Evolutionary conservation across 2,113 vertebrate genomes (phyloP).

Genomic region (Pelobates fuscus): DNA sequence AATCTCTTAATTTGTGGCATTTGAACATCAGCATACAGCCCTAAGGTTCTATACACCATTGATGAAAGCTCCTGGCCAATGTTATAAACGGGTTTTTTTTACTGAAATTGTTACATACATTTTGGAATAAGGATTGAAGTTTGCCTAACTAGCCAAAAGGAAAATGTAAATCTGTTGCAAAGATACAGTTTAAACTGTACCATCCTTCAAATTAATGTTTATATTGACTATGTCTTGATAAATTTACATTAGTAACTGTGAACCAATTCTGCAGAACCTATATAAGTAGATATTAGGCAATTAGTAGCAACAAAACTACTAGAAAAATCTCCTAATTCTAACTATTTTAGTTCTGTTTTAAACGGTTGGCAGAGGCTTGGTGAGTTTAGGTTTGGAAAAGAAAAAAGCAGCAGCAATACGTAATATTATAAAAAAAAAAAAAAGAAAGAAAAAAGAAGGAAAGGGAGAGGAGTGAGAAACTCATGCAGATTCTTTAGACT

Average conservation of each 20-base stretch:
- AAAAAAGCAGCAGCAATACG: slow-evolving; percentile 87
- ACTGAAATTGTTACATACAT: no score
- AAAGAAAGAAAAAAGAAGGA: slow-evolving; percentile 80
- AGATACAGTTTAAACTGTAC: no score
- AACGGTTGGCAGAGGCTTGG: slow-evolving; percentile 80
- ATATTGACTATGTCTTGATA: not conserved
- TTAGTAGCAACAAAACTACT: slow-evolving; percentile 73
- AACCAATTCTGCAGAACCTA: slow-evolving; percentile 77
- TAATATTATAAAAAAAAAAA: slow-evolving; percentile 81
- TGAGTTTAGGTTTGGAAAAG: slow-evolving; percentile 73
- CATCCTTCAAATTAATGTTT: not conserved
- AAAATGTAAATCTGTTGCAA: no score
- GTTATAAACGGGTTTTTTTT: no score
- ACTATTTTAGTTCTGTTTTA: slow-evolving; percentile 75
- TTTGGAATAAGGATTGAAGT: no score
- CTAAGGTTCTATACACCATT: no score
- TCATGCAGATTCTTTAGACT: slow-evolving; percentile 93
- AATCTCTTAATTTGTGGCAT: no score
- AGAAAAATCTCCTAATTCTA: slow-evolving; percentile 73
- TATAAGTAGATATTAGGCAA: slow-evolving; percentile 72
- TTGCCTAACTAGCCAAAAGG: no score
- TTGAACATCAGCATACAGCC: no score
- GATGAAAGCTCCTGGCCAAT: no score
- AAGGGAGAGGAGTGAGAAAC: slow-evolving; percentile 62
- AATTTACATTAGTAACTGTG: slow-evolving; percentile 46